These are phyloP conservation scores for Parascotia fuliginaria DNA, from an alignment of 2,888 invertebrate species.

Conservation along the genomic window DNA sequence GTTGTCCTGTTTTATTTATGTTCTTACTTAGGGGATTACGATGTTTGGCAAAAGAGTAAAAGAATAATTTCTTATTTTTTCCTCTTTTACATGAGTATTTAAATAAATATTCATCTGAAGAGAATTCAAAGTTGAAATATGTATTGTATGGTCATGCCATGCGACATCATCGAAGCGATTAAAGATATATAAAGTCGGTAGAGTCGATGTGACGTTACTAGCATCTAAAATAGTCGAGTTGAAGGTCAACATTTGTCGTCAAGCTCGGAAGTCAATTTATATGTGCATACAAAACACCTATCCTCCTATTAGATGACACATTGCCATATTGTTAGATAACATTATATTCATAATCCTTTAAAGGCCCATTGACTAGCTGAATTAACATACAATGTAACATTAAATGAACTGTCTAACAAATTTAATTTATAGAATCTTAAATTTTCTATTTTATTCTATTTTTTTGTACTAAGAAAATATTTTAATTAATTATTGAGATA, in stretches of 20 bases:
- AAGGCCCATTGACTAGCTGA: conserved; percentile 11
- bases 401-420: conserved; percentile 11
- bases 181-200: conserved; percentile 14
- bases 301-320: conserved; percentile 35
- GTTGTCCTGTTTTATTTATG: conserved; percentile 6
- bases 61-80: not conserved
- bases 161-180: not conserved
- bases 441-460: conserved; percentile 12
- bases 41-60: no score
- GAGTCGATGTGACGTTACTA: conserved; percentile 14
- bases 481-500: conserved; percentile 18
- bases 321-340: conserved; percentile 31
- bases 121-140: no score
- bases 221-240: conserved; percentile 53
- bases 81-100: no score
- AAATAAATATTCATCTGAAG: no score
- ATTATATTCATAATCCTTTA: conserved; percentile 24
- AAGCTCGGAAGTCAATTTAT: conserved; percentile 41
- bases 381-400: conserved; percentile 36
- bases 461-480: conserved; percentile 4
- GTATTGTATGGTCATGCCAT: not conserved
- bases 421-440: conserved; percentile 12
- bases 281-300: conserved; percentile 47
- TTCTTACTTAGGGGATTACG: conserved; percentile 1
- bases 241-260: conserved; percentile 46